Evolutionary conservation across 1,140 invertebrate genomes (phyloP).

Genomic region (Phortica variegata): DNA sequence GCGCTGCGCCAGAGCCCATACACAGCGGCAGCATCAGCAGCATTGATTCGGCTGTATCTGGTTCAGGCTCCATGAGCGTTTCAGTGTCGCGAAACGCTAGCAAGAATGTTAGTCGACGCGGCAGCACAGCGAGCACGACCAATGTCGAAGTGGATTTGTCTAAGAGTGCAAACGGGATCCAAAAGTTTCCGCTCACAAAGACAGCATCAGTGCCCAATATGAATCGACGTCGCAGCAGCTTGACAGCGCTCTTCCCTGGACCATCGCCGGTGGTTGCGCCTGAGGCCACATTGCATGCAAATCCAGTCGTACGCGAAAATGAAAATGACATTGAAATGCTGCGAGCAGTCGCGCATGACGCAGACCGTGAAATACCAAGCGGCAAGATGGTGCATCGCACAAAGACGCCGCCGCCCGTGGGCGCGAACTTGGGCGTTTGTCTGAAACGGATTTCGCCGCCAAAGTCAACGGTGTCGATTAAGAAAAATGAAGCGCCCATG

Average conservation of each 20-base stretch:
- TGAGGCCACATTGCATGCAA: constrained; percentile 36
- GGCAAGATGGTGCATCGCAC: constrained; percentile 49
- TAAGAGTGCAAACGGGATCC: constrained; percentile 4
- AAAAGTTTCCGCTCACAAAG: constrained; percentile 39
- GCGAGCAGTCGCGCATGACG: constrained; percentile 19
- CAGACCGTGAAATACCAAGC: constrained; percentile 41
- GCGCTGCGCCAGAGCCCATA: constrained; percentile 41
- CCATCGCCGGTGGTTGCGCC: constrained; percentile 40
- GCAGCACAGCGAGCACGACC: constrained; percentile 36
- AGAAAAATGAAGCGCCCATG: constrained; percentile 49
- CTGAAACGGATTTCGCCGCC: constrained; percentile 45
- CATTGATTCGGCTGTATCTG: constrained; percentile 26
- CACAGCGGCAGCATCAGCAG: constrained; percentile 45
- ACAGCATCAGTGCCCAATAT: constrained; percentile 42
- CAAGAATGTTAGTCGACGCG: constrained; percentile 38
- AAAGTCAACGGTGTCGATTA: constrained; percentile 36
- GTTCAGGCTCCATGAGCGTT: constrained; percentile 17
- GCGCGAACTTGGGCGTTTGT: constrained; percentile 43
- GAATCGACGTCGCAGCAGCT: constrained; percentile 36
- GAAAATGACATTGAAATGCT: neutral
- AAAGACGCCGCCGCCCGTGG: constrained; percentile 48
- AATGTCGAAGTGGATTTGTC: constrained; percentile 1
- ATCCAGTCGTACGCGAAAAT: constrained; percentile 19
- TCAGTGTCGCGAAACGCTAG: constrained; percentile 24
- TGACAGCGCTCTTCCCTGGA: constrained; percentile 43